Base-by-base conservation (phyloP, 2,888 invertebrate species). In the Sarcophaga rosellei region DNA sequence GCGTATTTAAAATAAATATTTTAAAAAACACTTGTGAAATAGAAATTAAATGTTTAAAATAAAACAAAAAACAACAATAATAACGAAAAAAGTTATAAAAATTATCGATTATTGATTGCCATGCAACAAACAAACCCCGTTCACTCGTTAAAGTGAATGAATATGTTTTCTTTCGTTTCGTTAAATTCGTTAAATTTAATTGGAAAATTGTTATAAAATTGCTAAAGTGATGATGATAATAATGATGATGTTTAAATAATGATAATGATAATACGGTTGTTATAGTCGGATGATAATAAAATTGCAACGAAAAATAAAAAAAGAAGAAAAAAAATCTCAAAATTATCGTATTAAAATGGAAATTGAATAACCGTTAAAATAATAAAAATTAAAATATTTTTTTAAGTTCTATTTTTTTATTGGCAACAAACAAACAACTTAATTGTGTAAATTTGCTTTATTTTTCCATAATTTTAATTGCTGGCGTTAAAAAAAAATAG, bases 371-470 rank as follows among this genome's bases (percentile, higher is more conserved):
- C 65, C 35, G 65, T 65, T 65, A 65, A 65, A 65, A 17, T 44
- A 61, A n/a, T 20, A n/a, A 61, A 61, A 21, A 21, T 35, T 35
- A 65, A 65, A 65, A 65, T 35, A 10, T 35, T 35, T 25, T 25
- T 25, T 25, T 25, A 25, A 25, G 6, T 23, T 23, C 23, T 3
- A 25, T 35, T 35, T 35, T 35, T 35, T 35, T 35, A 35, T 35
- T 35, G 35, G 8, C 35, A 35, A 35, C 35, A 35, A 25, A n/a
- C n/a, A n/a, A 35, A 35, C 11, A 44, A 21, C 35, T 45, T 76
- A 70, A 70, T 84, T 75, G 75, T 84, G 70, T 75, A 70, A 75
- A 84, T 75, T 69, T 69, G 63, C 57, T 82, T 15, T 63, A 75
- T 68, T 69, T 63, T 25, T 79, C 17, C 44, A 72, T 61, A 66